Evolutionary conservation across 2,113 vertebrate species (phyloP).

Genomic region (Malurus alboscapulatus): DNA sequence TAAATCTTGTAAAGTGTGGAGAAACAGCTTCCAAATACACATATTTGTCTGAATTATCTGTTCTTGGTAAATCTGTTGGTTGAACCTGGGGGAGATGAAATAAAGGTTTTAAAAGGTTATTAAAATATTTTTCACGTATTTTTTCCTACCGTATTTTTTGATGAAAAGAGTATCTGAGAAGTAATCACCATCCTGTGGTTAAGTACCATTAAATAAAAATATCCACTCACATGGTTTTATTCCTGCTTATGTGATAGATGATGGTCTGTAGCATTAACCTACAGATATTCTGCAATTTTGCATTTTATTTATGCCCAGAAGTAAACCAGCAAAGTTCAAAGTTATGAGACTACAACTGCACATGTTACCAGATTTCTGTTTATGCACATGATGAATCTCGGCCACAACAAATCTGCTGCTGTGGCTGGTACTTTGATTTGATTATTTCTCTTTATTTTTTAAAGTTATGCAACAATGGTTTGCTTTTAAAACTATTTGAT

Average conservation of each 20-base stretch:
- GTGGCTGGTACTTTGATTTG: neutral
- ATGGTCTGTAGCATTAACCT: neutral
- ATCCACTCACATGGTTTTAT: neutral
- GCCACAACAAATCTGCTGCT: neutral
- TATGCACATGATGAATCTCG: neutral
- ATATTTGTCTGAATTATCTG: conserved; percentile 13
- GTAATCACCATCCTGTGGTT: neutral
- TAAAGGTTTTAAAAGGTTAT: neutral
- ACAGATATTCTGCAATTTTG: neutral
- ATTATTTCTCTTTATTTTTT: neutral
- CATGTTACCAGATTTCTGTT: neutral
- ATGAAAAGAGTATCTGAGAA: neutral
- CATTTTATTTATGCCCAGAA: neutral
- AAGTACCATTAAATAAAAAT: neutral
- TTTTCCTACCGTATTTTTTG: neutral
- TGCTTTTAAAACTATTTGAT: neutral
- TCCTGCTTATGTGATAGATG: neutral
- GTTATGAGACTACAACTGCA: neutral
- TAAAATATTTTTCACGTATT: neutral
- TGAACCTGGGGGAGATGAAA: conserved; percentile 68
- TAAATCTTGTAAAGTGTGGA: conserved; percentile 72
- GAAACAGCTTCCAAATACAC: conserved; percentile 83
- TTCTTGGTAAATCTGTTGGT: conserved; percentile 67
- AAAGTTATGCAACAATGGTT: neutral
- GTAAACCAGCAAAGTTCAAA: neutral